These are phyloP conservation scores for Whitmania pigra DNA, from an alignment of 1,140 invertebrate genomes.

Conservation along the genomic window DNA sequence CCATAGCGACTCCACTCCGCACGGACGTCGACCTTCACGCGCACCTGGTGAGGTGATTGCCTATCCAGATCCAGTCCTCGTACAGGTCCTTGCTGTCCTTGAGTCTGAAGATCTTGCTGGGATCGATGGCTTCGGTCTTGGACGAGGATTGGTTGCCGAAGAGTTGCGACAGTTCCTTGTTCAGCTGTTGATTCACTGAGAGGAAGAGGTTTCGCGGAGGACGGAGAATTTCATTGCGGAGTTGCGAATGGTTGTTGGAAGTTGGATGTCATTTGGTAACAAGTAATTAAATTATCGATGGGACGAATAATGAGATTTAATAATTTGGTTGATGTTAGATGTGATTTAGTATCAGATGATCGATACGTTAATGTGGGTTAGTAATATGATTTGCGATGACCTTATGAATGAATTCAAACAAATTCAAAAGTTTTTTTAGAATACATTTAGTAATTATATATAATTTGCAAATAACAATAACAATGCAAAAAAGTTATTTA, in stretches of 20 bases:
- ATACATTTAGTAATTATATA: too few relatives aligned
- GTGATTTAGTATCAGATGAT: too few relatives aligned
- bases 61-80: slow-evolving; percentile 4
- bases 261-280: not conserved
- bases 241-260: too few relatives aligned
- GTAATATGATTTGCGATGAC: too few relatives aligned
- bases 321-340: too few relatives aligned
- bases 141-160: not conserved
- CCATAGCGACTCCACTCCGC: too few relatives aligned
- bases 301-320: not conserved
- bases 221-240: too few relatives aligned
- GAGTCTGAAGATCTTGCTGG: not conserved
- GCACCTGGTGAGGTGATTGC: not conserved
- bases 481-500: too few relatives aligned
- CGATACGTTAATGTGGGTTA: not conserved
- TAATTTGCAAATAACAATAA: too few relatives aligned
- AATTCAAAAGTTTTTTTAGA: too few relatives aligned
- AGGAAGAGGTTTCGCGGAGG: not conserved
- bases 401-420: too few relatives aligned
- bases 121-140: not conserved
- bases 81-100: not conserved
- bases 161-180: not conserved
- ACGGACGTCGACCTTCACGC: too few relatives aligned
- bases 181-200: slow-evolving; percentile 11
- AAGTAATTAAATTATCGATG: not conserved